Percentiles rank a stretch among this genome's conserved stretches.
Conservation (phyloP, 2,113 vertebrate genomes). For the Ariopsis seemanni region DNA sequence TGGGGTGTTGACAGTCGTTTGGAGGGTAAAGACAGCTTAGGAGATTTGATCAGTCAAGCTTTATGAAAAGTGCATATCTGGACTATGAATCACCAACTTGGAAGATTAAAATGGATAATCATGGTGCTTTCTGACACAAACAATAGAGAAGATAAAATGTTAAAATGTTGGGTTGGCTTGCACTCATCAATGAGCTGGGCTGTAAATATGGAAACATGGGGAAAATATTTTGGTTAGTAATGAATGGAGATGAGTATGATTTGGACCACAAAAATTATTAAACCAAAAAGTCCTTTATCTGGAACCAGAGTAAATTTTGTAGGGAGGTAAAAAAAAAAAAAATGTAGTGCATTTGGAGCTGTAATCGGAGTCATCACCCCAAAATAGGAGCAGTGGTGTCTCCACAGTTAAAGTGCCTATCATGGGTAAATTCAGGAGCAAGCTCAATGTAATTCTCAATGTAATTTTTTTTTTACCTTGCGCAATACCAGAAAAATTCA, state of each 20-base stretch:
- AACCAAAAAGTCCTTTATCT: background rate
- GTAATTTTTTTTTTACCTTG: too few species aligned
- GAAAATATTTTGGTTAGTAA: background rate
- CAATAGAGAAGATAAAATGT: background rate
- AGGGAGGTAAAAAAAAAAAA: background rate
- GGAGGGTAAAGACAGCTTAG: background rate
- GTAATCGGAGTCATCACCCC: background rate
- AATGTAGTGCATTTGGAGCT: background rate
- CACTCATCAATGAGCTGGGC: background rate
- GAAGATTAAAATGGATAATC: background rate
- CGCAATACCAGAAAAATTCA: too few species aligned
- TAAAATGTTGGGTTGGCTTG: background rate
- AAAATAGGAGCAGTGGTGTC: too few species aligned
- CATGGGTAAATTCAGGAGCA: too few species aligned
- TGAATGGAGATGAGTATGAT: background rate
- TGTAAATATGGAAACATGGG: background rate
- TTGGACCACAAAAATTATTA: background rate
- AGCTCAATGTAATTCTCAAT: too few species aligned
- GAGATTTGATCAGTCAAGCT: conserved; percentile 15
- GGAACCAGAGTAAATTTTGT: background rate
- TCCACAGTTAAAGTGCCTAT: too few species aligned
- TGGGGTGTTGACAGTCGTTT: background rate
- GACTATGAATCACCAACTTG: conserved; percentile 27
- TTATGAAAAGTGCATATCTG: conserved; percentile 24
- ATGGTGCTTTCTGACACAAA: conserved; percentile 16